Evolutionary conservation across 2,113 vertebrate species (phyloP), one percentile per base, ranked within the genome.

Genomic region (Perca fluviatilis): DNA sequence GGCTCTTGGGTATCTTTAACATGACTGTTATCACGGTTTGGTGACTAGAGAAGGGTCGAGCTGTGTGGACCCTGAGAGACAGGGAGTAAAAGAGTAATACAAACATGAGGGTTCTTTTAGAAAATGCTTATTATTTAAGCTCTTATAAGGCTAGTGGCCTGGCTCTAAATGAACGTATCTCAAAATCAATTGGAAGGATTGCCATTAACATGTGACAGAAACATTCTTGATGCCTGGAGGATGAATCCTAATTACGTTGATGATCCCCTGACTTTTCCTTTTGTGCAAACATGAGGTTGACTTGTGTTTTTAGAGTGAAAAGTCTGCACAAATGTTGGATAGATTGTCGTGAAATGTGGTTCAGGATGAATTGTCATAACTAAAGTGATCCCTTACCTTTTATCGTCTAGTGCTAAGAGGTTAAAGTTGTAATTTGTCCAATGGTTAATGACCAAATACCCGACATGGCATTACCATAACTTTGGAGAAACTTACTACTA

Each of bases 1-100:
- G 36, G 15, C 74, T 51, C 70, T n/a, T 4, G 58, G 70, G 58
- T 50, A 13, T 36, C 30, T 25, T 79, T 36, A 57, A 47, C 50
- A 19, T 76, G 21, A 75, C 56, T 14, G 33, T 70, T 66, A 71
- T 75, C 30, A 46, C 2, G 54, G 60, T 30, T 66, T 47, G 27
- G 43, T 64, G 80, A 76, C 21, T 6, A 40, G 46, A 69, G n/a
- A 15, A 50, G 27, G 74, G 63, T 79, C 58, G 25, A 8, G 36
- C 33, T 72, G 30, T 15, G 46, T 14, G 27, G 49, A 54, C 30
- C 8, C 50, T 40, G n/a, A 70, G 30, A 76, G 25, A 71, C 72
- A 40, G 3, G 4, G 33, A 46, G 19, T 13, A n/a, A 51, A 23
- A 6, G 47, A 68, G 56, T 2, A 60, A 30, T 5, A 43, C 14